A percentile compares a stretch with the other conserved stretches of the same genome.
Conservation (phyloP, 2,113 vertebrate genomes). For the Fregata magnificens region DNA sequence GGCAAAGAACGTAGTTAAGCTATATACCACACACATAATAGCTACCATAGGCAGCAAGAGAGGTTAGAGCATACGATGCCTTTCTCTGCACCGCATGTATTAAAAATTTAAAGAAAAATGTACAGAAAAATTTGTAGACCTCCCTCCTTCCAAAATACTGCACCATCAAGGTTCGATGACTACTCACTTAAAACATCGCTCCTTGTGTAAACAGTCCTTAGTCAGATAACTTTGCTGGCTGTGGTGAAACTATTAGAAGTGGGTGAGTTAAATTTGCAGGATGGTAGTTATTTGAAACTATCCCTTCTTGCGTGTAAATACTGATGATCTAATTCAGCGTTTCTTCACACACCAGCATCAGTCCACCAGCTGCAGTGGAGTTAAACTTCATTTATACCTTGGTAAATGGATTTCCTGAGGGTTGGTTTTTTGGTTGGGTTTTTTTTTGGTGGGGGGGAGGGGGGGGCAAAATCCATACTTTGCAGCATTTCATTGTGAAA, state of each 20-base stretch:
- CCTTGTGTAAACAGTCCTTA: not conserved
- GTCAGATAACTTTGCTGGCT: not conserved
- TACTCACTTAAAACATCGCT: not conserved
- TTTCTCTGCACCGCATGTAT: not conserved
- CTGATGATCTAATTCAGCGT: not conserved
- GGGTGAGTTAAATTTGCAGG: not conserved
- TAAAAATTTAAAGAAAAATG: not conserved
- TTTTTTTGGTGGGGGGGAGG: not conserved
- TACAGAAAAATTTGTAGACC: not conserved
- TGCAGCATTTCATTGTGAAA: not conserved
- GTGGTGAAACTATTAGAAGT: not conserved
- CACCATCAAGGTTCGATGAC: not conserved
- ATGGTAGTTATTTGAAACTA: not conserved
- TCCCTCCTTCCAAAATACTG: not conserved
- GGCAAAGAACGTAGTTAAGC: not conserved
- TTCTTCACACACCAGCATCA: not conserved
- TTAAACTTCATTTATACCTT: not conserved
- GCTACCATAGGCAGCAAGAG: not conserved
- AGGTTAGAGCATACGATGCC: rapidly evolving
- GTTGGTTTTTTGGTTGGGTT: not conserved
- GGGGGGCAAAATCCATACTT: not conserved
- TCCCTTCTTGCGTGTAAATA: not conserved
- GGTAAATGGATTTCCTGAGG: not conserved
- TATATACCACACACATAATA: not conserved
- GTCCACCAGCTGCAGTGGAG: not conserved